Evolutionary conservation across 2,888 invertebrate species (phyloP).

Genomic region (Acanthopleura granulata): DNA sequence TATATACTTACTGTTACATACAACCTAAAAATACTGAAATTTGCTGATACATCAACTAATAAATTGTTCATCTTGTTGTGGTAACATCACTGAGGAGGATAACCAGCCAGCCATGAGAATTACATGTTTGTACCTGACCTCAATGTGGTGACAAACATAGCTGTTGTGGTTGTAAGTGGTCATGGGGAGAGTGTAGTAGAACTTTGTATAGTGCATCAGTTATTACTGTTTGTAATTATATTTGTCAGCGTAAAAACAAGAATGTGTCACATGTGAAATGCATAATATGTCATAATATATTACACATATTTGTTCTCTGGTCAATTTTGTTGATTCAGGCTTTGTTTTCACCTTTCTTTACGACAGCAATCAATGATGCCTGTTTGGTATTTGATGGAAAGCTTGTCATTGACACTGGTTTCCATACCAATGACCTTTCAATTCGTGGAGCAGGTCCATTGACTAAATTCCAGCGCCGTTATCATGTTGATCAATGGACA

Average conservation of each 20-base stretch:
- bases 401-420: conserved; percentile 68
- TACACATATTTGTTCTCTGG: neutral
- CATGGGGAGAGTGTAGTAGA: too few relatives aligned
- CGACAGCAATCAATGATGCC: conserved; percentile 67
- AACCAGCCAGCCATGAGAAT: neutral
- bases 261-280: neutral
- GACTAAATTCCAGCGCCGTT: conserved; percentile 69
- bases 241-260: neutral
- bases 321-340: neutral
- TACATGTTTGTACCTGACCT: neutral
- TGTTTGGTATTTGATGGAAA: conserved; percentile 69
- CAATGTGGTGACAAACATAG: neutral
- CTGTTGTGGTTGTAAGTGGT: too few relatives aligned
- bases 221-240: neutral
- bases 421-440: conserved; percentile 69
- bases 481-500: conserved; percentile 68
- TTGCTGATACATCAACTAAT: too few relatives aligned
- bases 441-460: conserved; percentile 68
- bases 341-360: neutral
- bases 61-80: too few relatives aligned
- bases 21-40: too few relatives aligned
- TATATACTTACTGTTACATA: too few relatives aligned
- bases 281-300: neutral
- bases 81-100: too few relatives aligned
- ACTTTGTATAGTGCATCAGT: neutral